phyloP scores from a whole-genome alignment of 2,888 invertebrate genomes.

The Drosophila villosipedis region DNA sequence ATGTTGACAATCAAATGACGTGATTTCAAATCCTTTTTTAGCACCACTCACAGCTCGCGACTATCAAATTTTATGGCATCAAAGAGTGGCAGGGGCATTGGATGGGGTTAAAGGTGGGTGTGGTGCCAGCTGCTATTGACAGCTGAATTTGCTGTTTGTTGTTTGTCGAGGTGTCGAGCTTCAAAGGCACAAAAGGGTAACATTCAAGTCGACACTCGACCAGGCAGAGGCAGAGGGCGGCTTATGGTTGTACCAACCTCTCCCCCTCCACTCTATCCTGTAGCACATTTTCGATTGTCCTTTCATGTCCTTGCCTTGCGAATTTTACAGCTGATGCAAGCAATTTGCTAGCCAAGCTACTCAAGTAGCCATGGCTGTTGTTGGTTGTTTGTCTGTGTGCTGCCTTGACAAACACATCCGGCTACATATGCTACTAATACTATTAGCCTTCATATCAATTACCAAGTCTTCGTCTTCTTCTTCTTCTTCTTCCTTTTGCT shows the following conservation, averaged over 20 bases:
- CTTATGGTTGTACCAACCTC: no score
- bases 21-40: conserved; percentile 31
- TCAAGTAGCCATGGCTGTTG: conserved; percentile 28
- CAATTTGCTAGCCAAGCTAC: conserved; percentile 38
- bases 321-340: conserved; percentile 51
- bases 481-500: neutral
- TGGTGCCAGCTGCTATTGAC: conserved; percentile 69
- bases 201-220: conserved; percentile 29
- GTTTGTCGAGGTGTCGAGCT: conserved; percentile 31
- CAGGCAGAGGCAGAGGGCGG: neutral
- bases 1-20: conserved; percentile 54
- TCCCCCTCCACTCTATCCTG: neutral
- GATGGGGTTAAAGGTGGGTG: neutral
- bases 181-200: conserved; percentile 27
- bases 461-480: conserved; percentile 26
- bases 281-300: conserved; percentile 57
- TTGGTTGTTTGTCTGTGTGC: conserved; percentile 8
- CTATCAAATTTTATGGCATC: conserved; percentile 29
- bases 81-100: neutral
- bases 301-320: conserved; percentile 32
- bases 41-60: conserved; percentile 17
- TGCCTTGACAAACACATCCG: conserved; percentile 48
- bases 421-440: conserved; percentile 52
- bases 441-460: conserved; percentile 63
- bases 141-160: conserved; percentile 45